Conservation (phyloP, 2,888 invertebrate species). For the Piscicola geometra region DNA sequence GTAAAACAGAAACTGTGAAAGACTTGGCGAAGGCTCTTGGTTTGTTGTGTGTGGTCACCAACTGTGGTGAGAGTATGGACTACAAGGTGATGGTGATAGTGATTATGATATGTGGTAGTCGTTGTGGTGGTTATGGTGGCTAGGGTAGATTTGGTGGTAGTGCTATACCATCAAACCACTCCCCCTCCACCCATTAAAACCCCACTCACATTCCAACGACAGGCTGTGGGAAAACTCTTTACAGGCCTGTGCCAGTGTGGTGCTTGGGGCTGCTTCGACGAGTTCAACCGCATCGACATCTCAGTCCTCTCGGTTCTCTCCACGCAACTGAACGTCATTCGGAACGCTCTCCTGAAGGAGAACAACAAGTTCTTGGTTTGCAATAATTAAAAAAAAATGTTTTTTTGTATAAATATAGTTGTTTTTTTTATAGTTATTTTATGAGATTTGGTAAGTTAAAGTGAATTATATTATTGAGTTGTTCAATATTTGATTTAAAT, state of each 20-base stretch:
- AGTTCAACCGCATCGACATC: conserved; percentile 86
- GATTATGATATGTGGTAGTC: no score
- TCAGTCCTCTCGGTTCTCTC: conserved; percentile 89
- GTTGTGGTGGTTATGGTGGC: not conserved
- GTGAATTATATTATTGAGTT: not conserved
- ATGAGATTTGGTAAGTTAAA: not conserved
- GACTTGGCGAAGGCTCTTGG: conserved; percentile 81
- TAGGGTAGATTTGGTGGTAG: not conserved
- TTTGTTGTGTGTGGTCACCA: conserved; percentile 61
- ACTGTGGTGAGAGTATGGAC: conserved; percentile 76
- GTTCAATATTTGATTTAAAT: conserved; percentile 15
- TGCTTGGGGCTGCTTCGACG: conserved; percentile 93
- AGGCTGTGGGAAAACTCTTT: conserved; percentile 64
- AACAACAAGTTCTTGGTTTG: conserved; percentile 49
- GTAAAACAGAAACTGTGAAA: conserved; percentile 85
- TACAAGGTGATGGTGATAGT: conserved; percentile 42
- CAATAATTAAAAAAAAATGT: no score
- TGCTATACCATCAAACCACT: not conserved
- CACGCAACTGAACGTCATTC: conserved; percentile 81
- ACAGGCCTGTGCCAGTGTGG: conserved; percentile 76
- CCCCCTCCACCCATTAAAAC: not conserved
- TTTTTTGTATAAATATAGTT: no score
- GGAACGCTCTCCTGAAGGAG: conserved; percentile 73
- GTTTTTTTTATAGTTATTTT: not conserved
- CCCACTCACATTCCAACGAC: conserved; percentile 44